Base-by-base conservation (phyloP, 1,140 invertebrate species). In the Listronotus oregonensis region DNA sequence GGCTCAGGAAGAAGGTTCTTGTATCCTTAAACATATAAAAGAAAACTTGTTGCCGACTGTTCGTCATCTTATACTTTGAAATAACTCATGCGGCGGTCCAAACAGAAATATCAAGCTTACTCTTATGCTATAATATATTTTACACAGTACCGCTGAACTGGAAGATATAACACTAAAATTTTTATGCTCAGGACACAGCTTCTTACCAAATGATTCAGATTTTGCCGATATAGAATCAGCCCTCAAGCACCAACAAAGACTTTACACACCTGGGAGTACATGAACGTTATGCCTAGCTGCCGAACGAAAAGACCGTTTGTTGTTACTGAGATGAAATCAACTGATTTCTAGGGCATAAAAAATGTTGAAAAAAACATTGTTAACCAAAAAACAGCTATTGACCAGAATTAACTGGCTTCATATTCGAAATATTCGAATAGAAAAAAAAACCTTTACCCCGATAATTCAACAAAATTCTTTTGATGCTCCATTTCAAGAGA, bases 171-270 rank as follows among this genome's bases (percentile, higher is more conserved):
- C 55, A 32, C 43, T 76, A 6, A 72, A 70, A 55, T 79, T 68
- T 69, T 40, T 78, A 39, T 70, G 71, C 21, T 70, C 73, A 9
- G 76, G 76, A 6, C 77, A 80, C 57, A 73, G 58, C 31, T 79
- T 77, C 51, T 62, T 80, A 21, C 74, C 76, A 4, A 79, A 79
- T 70, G 75, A 80, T 60, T 69, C 63, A n/a, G 73, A 79, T 52
- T 77, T 78, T 58, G 49, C 66, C 10, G 72, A 76, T 67, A 71
- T 78, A 42, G 75, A 77, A 64, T 63, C 34, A 37, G 37, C 11
- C 5, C 56, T 79, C 0, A 78, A 77, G 72, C n/a, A 62, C 15
- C 62, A 75, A 12, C 46, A 72, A 60, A 21, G 73, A n/a, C n/a
- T n/a, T n/a, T n/a, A 21, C 21, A 27, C 21, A 27, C 21, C 21